A percentile compares a stretch with the other conserved stretches of the same genome.
These are phyloP conservation scores for Acanthornis magna DNA, from an alignment of 2,797 vertebrate species.

Conservation along the genomic window DNA sequence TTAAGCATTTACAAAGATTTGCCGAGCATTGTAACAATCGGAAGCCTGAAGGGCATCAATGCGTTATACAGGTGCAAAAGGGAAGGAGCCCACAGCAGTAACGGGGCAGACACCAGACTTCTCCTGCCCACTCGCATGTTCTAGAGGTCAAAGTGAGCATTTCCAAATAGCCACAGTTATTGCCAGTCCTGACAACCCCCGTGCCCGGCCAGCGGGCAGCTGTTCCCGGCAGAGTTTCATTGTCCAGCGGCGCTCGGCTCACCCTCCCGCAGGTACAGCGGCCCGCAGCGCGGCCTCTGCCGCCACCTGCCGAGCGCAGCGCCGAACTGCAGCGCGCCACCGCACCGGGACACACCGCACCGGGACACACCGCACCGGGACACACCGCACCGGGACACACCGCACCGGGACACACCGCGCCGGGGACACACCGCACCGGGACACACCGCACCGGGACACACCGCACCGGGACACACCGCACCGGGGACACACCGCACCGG, in stretches of 20 bases:
- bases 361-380: too few species aligned
- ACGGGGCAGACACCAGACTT: not conserved
- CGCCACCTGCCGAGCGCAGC: not conserved
- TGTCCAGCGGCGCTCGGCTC: accelerated
- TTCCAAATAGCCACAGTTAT: not conserved
- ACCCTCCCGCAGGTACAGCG: not conserved
- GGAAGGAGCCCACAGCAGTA: not conserved
- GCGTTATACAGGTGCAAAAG: not conserved
- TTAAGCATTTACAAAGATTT: not conserved
- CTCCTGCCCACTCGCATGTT: not conserved
- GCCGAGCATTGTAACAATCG: not conserved
- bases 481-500: not conserved
- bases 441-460: too few species aligned
- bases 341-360: too few species aligned
- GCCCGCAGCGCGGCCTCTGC: not conserved
- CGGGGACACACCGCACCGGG: too few species aligned
- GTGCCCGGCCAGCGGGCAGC: not conserved
- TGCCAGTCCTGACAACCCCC: not conserved
- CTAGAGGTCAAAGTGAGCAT: accelerated
- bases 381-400: too few species aligned
- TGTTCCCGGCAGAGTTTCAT: not conserved
- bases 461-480: too few species aligned
- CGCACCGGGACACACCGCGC: too few species aligned
- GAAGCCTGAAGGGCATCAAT: not conserved
- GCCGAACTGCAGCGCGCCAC: not conserved